Evolutionary conservation across 2,113 vertebrate genomes (phyloP).

Genomic region (Oxyruncus cristatus): DNA sequence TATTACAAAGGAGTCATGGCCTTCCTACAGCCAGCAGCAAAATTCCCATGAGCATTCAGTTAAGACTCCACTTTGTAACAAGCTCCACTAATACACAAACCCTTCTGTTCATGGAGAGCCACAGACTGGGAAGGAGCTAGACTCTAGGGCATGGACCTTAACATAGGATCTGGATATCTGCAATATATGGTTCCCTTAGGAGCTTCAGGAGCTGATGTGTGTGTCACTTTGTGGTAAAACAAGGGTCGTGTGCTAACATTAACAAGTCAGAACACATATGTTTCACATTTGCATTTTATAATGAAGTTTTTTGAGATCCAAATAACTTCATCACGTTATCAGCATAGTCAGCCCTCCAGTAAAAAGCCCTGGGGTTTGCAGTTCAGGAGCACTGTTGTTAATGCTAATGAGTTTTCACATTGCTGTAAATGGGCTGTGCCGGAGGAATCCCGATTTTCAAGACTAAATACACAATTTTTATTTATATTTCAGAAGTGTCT

Average conservation of each 20-base stretch:
- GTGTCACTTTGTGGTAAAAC: not conserved
- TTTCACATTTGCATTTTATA: slow-evolving; percentile 25
- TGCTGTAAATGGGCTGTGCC: not conserved
- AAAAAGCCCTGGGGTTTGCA: not conserved
- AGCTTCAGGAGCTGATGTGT: not conserved
- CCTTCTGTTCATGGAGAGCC: not conserved
- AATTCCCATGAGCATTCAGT: not conserved
- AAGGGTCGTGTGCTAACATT: not conserved
- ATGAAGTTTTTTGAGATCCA: not conserved
- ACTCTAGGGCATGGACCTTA: not conserved
- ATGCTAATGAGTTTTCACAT: not conserved
- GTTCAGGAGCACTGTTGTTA: not conserved
- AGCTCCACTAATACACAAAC: not conserved
- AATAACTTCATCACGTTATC: not conserved
- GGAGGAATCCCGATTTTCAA: not conserved
- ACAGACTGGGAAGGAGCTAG: not conserved
- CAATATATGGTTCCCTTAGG: not conserved
- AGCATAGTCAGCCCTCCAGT: not conserved
- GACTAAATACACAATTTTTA: not conserved
- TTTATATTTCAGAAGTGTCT: not conserved
- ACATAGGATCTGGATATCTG: not conserved
- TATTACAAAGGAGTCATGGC: not conserved
- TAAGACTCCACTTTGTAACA: not conserved
- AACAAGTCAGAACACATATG: not conserved
- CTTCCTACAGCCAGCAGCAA: not conserved